Evolutionary conservation across 2,888 invertebrate species (phyloP), one percentile per base, ranked within the genome.

Genomic region (Drosophila paramelanica): DNA sequence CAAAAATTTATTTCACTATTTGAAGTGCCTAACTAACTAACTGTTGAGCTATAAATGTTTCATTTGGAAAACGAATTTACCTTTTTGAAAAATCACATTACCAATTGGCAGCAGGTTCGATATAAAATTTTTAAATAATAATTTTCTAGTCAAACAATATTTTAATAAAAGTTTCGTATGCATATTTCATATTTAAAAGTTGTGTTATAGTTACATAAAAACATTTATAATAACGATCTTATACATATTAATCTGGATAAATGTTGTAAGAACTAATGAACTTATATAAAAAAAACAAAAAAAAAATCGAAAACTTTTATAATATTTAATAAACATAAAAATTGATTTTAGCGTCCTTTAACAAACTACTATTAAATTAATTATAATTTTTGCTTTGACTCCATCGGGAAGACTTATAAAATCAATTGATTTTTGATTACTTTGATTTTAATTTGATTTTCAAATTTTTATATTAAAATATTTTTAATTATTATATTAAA

Each of bases 11-110:
- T 64, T 77, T 77, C 68, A 68, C 51, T 64, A 13, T 60, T 67
- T 68, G 41, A 75, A 75, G 75, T 75, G 75, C 75, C 75, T 75
- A 73, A 75, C 60, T 43, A 71, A 52, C 42, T 67, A 56, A 73
- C 62, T 73, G 23, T 67, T 68, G 78, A 75, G 62, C 73, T 77
- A 77, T 45, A 62, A 59, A 45, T 55, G n/a, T 62, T 61, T 73
- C 6, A 67, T 77, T 75, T 73, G 23, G 7, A 60, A 20, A n/a
- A 61, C 77, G 77, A 77, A 75, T 75, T 75, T 73, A 75, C 17
- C 11, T 33, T 38, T 62, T 20, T 31, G 25, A 42, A 27, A 27
- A 53, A 39, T 41, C 43, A 25, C 47, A 38, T 42, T 75, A 38
- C 17, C 14, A 38, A 62, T 62, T 67, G 58, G 51, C 73, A 52